Percentiles rank a stretch among this genome's conserved stretches.
phyloP scores from a whole-genome alignment of 92 coral and sea anemone species.

The Montipora capitata region DNA sequence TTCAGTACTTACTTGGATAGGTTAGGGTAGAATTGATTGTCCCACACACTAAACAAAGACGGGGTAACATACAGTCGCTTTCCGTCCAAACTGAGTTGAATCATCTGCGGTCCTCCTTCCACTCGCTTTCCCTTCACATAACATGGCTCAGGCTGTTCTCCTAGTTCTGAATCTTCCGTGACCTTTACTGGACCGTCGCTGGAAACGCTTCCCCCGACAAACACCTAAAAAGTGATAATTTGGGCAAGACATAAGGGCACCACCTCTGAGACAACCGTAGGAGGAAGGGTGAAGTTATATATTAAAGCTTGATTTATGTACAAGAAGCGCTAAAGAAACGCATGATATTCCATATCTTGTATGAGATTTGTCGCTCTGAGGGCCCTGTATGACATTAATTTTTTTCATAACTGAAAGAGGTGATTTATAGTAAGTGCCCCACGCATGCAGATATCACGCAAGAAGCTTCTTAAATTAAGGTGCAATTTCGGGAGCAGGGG shows the following conservation, averaged over 20 bases:
- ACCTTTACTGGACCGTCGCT: slow-evolving; percentile 90
- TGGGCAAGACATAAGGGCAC: too few species aligned
- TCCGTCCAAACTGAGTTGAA: slow-evolving; percentile 97
- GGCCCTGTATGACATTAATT: too few species aligned
- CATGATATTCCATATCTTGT: too few species aligned
- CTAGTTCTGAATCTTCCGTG: slow-evolving; percentile 83
- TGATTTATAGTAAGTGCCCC: too few species aligned
- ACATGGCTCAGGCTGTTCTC: slow-evolving; percentile 87
- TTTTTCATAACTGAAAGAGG: too few species aligned
- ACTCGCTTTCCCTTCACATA: slow-evolving; percentile 92
- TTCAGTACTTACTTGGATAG: neutral
- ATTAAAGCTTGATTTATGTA: too few species aligned
- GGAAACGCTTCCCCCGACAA: slow-evolving; percentile 90
- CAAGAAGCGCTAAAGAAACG: too few species aligned
- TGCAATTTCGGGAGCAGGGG: too few species aligned
- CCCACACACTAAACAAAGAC: slow-evolving; percentile 96
- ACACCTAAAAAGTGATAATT: slow-evolving; percentile 61
- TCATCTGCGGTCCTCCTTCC: slow-evolving; percentile 98
- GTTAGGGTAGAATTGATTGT: slow-evolving; percentile 87
- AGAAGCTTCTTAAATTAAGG: too few species aligned
- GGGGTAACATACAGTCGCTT: slow-evolving; percentile 91
- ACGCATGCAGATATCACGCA: too few species aligned
- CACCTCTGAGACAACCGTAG: neutral
- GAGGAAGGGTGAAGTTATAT: too few species aligned
- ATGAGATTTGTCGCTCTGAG: too few species aligned